Evolutionary conservation across 2,113 vertebrate species (phyloP).

Genomic region (Nymphicus hollandicus): DNA sequence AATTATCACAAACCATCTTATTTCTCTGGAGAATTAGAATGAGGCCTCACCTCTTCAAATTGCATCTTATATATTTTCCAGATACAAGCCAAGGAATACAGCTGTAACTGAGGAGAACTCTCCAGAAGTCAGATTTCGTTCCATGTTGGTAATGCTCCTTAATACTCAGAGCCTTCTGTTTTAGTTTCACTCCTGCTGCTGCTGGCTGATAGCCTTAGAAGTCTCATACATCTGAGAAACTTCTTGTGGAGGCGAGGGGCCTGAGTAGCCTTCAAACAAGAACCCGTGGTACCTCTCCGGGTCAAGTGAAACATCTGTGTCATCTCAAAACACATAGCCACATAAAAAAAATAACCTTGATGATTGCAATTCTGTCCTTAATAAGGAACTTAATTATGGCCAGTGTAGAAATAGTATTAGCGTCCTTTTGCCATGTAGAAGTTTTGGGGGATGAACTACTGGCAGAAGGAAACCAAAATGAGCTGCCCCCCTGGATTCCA

Average conservation of each 20-base stretch:
- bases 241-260: neutral
- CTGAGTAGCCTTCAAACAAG: neutral
- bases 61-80: neutral
- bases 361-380: neutral
- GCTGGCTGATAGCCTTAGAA: neutral
- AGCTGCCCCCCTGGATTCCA: fast-evolving
- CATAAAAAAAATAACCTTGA: neutral
- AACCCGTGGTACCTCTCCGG: neutral
- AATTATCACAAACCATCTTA: neutral
- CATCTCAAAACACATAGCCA: neutral
- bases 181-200: neutral
- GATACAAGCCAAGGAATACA: neutral
- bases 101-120: neutral
- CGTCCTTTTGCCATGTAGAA: neutral
- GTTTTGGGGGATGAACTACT: neutral
- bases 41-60: neutral
- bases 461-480: neutral
- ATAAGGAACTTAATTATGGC: neutral
- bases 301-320: neutral
- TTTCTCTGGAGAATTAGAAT: neutral
- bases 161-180: neutral
- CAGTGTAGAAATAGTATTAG: neutral
- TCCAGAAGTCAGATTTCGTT: neutral
- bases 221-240: neutral
- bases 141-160: neutral